Evolutionary conservation across 2,888 invertebrate species (phyloP).

Genomic region (Anticlea derivata): DNA sequence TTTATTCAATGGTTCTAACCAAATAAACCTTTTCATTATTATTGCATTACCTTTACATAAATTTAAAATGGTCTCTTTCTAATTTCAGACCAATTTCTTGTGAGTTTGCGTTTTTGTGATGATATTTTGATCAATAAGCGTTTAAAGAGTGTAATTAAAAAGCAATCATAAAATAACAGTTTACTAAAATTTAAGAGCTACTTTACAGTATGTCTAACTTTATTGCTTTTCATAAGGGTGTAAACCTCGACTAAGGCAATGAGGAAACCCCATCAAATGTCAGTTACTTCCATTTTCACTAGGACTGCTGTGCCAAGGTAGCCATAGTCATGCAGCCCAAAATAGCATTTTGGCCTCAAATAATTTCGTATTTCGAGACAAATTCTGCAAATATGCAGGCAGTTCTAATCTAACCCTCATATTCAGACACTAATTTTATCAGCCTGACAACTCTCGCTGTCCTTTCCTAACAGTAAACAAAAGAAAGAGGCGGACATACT

Average conservation of each 20-base stretch:
- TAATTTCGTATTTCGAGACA: conserved; percentile 19
- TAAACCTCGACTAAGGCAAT: conserved; percentile 18
- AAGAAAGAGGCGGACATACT: too few relatives aligned
- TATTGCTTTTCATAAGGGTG: conserved; percentile 47
- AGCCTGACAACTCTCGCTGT: too few relatives aligned
- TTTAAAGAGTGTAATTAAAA: background rate
- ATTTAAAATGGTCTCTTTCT: background rate
- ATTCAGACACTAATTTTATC: too few relatives aligned
- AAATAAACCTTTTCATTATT: background rate
- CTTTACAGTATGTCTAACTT: conserved; percentile 39
- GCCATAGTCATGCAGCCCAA: background rate
- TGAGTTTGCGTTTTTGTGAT: conserved; percentile 26
- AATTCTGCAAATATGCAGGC: conserved; percentile 47
- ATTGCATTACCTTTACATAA: conserved; percentile 5
- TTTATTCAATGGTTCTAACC: background rate
- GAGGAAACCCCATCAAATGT: background rate
- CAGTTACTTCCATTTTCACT: background rate
- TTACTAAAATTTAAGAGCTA: conserved; percentile 40
- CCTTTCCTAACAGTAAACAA: too few relatives aligned
- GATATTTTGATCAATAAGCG: conserved; percentile 20
- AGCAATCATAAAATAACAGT: conserved; percentile 38
- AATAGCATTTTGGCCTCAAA: background rate
- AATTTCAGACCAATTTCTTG: conserved; percentile 14
- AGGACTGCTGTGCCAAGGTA: background rate
- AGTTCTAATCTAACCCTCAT: conserved; percentile 41